Evolutionary conservation across 2,113 vertebrate species (phyloP).

Genomic region (Protobothrops flavoviridis): DNA sequence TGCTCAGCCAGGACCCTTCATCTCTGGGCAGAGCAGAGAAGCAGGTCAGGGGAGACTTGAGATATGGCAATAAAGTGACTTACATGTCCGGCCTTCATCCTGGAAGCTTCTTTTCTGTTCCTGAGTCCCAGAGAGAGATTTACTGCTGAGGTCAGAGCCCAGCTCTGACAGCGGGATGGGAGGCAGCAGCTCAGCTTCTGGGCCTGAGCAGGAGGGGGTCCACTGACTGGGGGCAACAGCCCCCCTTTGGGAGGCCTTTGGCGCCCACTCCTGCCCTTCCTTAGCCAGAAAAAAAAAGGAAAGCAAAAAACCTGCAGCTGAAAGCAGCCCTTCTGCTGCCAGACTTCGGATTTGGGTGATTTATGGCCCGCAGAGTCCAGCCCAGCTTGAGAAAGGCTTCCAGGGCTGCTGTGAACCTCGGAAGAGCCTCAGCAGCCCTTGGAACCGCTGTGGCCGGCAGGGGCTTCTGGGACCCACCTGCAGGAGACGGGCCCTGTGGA

Average conservation of each 20-base stretch:
- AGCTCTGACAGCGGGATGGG: background rate
- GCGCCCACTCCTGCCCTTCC: background rate
- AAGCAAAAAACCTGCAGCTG: background rate
- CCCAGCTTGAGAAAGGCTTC: background rate
- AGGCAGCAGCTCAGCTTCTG: background rate
- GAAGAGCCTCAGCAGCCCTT: background rate
- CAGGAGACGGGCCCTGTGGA: background rate
- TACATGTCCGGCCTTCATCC: too few relatives aligned
- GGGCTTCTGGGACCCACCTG: background rate
- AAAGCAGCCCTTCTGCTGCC: background rate
- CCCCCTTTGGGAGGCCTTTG: background rate
- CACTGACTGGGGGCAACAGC: background rate
- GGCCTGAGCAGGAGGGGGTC: background rate
- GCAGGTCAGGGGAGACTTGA: background rate
- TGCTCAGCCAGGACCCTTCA: background rate
- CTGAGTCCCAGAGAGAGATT: background rate
- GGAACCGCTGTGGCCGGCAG: background rate
- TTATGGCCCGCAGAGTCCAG: background rate
- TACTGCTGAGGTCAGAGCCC: background rate
- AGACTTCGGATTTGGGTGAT: background rate
- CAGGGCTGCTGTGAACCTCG: background rate
- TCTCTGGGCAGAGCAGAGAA: background rate
- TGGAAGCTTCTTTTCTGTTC: background rate
- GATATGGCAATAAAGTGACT: too few relatives aligned
- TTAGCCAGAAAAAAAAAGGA: background rate